Conservation (phyloP, 2,797 vertebrate species). For the Chiloscyllium punctatum region DNA sequence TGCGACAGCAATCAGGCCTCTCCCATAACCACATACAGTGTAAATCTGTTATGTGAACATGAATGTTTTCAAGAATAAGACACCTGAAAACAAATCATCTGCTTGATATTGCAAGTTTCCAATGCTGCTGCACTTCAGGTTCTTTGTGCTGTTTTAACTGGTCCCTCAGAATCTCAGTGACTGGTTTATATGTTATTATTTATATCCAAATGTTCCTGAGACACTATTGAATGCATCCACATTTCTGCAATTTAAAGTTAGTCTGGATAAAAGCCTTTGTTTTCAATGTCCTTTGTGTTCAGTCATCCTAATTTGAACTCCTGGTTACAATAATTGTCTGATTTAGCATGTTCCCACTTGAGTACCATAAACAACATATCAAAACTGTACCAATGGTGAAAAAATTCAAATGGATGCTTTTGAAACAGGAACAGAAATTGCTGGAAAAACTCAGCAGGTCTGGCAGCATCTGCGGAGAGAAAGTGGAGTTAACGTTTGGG, state of each 20-base stretch:
- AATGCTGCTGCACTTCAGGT: not conserved
- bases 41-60: not conserved
- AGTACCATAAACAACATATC: not conserved
- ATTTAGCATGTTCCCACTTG: not conserved
- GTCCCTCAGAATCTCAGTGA: not conserved
- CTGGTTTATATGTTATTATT: not conserved
- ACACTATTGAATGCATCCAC: not conserved
- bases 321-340: not conserved
- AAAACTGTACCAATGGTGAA: not conserved
- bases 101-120: not conserved
- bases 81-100: not conserved
- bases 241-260: not conserved
- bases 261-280: not conserved
- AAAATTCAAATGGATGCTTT: not conserved
- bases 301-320: not conserved
- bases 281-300: not conserved
- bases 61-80: not conserved
- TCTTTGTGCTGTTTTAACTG: not conserved
- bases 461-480: no score
- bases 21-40: not conserved
- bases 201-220: not conserved
- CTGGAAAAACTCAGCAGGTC: no score
- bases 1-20: not conserved
- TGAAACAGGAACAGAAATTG: not conserved
- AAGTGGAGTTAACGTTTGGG: no score